Base-by-base conservation (phyloP, 1,140 invertebrate genomes). In the Drosophila takahashii region DNA sequence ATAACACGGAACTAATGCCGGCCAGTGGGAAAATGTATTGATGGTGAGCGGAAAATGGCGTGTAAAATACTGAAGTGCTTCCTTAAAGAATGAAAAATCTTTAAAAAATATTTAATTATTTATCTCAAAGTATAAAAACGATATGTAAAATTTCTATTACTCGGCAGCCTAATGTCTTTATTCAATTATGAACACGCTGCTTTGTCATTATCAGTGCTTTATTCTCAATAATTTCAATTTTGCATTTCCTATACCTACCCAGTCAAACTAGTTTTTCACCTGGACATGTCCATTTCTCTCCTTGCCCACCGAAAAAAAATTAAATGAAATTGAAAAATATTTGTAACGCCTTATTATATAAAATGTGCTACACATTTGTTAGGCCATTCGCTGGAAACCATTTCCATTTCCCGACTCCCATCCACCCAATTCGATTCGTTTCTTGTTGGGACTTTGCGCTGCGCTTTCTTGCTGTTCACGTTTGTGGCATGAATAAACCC, bases 261-360 rank as follows among this genome's bases (percentile, higher is more conserved):
- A 42, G 66, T 64, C 32, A 32, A 79, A 76, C 71, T 10, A 58
- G 80, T 83, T 64, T 47, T 37, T 50, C 15, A 7, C 26, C 15
- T 29, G 15, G n/a, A 26, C 11, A 65, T 61, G 52, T 36, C 47
- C 53, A 76, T 64, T 66, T 53, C 51, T 36, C 51, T 11, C 8
- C 4, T 16, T 53, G 27, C 50, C 57, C 41, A 15, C 39, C 18
- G 26, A 41, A 18, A 42, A 51, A 45, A 45, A 61, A 83, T 81
- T 76, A 83, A 87, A 86, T 86, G 57, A 86, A 86, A 86, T 86
- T 86, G 83, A 85, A 75, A 83, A 87, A 79, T 89, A 86, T 79
- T 83, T 78, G 81, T 87, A 87, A 86, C 83, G 83, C 83, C 83
- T 86, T 81, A 89, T 86, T 86, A 86, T 83, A 61, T 73, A 79